A percentile compares a stretch with the other conserved stretches of the same genome.
Conservation (phyloP, 2,888 invertebrate genomes). For the Cylindroiulus punctatus region DNA sequence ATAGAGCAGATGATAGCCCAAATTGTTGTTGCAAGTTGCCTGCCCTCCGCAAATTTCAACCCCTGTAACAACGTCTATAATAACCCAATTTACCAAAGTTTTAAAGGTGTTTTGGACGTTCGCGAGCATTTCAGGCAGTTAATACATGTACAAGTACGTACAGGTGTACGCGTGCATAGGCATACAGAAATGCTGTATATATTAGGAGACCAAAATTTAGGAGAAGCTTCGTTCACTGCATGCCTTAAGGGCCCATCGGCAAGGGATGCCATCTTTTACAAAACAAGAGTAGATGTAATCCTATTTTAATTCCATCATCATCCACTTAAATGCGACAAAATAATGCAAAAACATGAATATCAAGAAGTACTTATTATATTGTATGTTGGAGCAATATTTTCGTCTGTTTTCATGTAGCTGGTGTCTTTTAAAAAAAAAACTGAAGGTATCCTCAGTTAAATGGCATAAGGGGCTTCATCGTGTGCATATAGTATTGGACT, state of each 20-base stretch:
- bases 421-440: no score
- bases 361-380: no score
- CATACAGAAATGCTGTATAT: no score
- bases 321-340: no score
- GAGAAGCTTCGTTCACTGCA: background rate
- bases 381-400: no score
- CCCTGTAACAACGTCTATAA: slow-evolving; percentile 39
- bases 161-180: background rate
- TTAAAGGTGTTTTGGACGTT: slow-evolving; percentile 24
- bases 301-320: no score
- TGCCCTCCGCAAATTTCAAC: slow-evolving; percentile 29
- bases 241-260: slow-evolving; percentile 24
- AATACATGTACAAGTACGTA: background rate
- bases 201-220: no score
- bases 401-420: no score
- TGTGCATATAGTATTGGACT: no score
- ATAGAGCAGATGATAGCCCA: slow-evolving; percentile 20
- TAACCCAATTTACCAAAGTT: slow-evolving; percentile 34
- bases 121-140: background rate
- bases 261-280: background rate
- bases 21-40: slow-evolving; percentile 31
- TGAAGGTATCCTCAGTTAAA: no score
- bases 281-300: background rate
- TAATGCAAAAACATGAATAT: no score
- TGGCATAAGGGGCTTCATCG: no score